Conservation (phyloP, 2,113 vertebrate species). For the Redunca redunca region DNA sequence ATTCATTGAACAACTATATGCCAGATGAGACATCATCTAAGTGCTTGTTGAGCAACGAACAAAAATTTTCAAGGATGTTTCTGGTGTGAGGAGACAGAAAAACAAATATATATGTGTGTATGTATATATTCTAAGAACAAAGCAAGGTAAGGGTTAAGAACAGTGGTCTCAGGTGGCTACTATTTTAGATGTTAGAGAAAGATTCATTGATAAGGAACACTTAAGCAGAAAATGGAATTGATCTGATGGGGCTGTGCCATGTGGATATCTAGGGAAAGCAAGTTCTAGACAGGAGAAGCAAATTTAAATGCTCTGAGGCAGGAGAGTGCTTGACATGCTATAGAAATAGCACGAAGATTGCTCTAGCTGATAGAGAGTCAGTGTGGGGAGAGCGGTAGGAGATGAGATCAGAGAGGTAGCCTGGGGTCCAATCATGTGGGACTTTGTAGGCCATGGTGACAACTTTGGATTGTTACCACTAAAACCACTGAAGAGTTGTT, state of each 20-base stretch:
- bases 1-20: background rate
- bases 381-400: background rate
- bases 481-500: background rate
- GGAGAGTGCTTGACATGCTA: background rate
- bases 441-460: background rate
- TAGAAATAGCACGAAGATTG: background rate
- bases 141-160: background rate
- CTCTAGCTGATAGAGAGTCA: background rate
- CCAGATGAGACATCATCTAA: background rate
- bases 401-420: background rate
- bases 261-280: background rate
- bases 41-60: background rate
- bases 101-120: background rate
- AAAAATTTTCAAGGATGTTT: slow-evolving; percentile 1
- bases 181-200: background rate
- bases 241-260: background rate
- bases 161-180: background rate
- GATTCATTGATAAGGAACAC: background rate
- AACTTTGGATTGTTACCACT: background rate
- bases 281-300: background rate
- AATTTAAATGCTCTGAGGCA: background rate
- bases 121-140: background rate
- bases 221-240: background rate
- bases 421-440: background rate
- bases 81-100: background rate